Base-by-base conservation (phyloP, 37 sponge, comb jelly and placozoan species). In the Theonella swinhoei region DNA sequence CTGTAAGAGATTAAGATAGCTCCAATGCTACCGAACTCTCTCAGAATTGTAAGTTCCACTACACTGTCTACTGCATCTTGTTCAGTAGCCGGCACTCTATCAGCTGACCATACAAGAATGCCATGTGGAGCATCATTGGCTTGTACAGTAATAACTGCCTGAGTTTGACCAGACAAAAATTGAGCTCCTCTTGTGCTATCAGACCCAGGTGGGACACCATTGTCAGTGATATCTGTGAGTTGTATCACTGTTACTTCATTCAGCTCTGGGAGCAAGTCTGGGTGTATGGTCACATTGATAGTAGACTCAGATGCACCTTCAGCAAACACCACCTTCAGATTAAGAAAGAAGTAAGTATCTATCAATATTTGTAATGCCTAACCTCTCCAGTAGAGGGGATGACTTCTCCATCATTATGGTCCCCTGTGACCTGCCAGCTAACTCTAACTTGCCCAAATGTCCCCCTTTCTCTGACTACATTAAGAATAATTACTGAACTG, bases 111-210 rank as follows among this genome's bases (percentile, higher is more conserved):
- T 0, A 73, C 30, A 20, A 93, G 29, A 26, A 91, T 84, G n/a
- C 97, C 97, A 82, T 93, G 86, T 31, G 97, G 97, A 25, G 75
- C 83, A 78, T 96, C 94, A 39, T 93, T 93, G 61, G 97, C 94
- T 23, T 74, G 70, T 3, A 93, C 87, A 41, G 94, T 93, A 65
- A 96, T 75, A 14, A 91, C 89, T 4, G 91, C 83, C 7, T 77
- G 64, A 14, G 36, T 54, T 4, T 68, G 79, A 9, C 76, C 84
- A 2, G 81, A 33, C 30, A 71, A 36, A 33, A 96, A 62, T 28
- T 28, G 65, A 19, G 92, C 94, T 42, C 97, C 94, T 59, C 88
- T 81, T 20, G 33, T 35, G 24, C 28, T 70, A 41, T 88, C 95
- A 1, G 72, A 83, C 8, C 87, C 80, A 0, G 68, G 23, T 1